These are phyloP conservation scores for Cylloceria caligata DNA, from an alignment of 2,888 invertebrate genomes.

Conservation along the genomic window DNA sequence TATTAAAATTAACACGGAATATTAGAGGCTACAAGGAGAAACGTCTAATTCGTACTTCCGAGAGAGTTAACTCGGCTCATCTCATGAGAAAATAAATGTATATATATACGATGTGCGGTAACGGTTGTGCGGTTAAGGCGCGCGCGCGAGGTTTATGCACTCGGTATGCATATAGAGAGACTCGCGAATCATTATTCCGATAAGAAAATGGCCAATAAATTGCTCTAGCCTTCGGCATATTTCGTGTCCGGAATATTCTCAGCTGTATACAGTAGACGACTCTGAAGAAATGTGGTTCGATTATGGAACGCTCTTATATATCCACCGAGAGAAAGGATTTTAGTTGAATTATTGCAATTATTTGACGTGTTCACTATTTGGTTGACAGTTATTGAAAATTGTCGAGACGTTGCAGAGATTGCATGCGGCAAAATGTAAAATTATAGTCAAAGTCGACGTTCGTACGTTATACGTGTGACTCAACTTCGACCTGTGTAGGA, in stretches of 20 bases:
- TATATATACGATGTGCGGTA: constrained; percentile 34
- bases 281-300: background rate
- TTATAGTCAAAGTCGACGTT: too few relatives aligned
- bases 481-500: too few relatives aligned
- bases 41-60: constrained; percentile 66
- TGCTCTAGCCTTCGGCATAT: constrained; percentile 10
- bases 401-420: too few relatives aligned
- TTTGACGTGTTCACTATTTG: background rate
- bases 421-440: too few relatives aligned
- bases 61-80: constrained; percentile 52
- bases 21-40: constrained; percentile 47
- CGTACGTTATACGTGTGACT: too few relatives aligned
- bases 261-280: background rate
- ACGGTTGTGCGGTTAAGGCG: constrained; percentile 51
- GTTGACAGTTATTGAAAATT: too few relatives aligned
- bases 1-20: constrained; percentile 67
- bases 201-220: constrained; percentile 16
- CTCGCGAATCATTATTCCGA: constrained; percentile 42
- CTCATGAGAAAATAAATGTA: constrained; percentile 61
- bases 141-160: background rate
- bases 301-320: background rate
- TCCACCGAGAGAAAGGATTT: background rate
- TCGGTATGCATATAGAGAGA: background rate
- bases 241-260: constrained; percentile 42
- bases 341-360: background rate